These are phyloP conservation scores for Anticlea derivata DNA, from an alignment of 2,888 invertebrate genomes.

Conservation along the genomic window DNA sequence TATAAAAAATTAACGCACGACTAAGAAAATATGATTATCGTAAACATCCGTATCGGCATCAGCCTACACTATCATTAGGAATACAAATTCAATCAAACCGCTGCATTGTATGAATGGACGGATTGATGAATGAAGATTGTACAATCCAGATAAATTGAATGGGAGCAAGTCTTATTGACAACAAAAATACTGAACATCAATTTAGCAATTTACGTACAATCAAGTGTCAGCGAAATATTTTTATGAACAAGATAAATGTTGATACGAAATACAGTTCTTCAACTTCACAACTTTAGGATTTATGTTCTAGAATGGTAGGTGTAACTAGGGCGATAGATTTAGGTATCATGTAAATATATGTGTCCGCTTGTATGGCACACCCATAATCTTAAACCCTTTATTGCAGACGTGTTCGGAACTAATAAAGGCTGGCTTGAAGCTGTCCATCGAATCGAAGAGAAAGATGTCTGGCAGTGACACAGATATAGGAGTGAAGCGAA, in stretches of 20 bases:
- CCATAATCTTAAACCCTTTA: background rate
- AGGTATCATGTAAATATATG: too few relatives aligned
- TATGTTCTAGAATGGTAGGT: background rate
- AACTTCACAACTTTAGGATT: background rate
- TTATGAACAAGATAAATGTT: background rate
- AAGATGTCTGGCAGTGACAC: conserved; percentile 88
- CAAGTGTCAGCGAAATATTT: background rate
- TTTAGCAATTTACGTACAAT: background rate
- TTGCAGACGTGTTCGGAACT: conserved; percentile 93
- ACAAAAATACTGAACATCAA: conserved; percentile 6
- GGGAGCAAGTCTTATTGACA: conserved; percentile 3
- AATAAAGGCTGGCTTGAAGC: conserved; percentile 95
- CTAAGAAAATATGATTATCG: conserved; percentile 36
- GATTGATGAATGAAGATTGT: conserved; percentile 21
- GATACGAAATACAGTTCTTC: background rate
- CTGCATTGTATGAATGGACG: conserved; percentile 27
- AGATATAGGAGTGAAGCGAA: conserved; percentile 70
- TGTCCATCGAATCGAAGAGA: conserved; percentile 95
- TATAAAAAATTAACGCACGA: conserved; percentile 55
- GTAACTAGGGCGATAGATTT: background rate
- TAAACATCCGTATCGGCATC: conserved; percentile 37
- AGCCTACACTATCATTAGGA: conserved; percentile 29
- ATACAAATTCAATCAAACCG: conserved; percentile 19
- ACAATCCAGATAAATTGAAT: conserved; percentile 11
- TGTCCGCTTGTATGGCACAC: too few relatives aligned